Percentiles rank a stretch among this genome's conserved stretches.
Conservation (phyloP, 2,797 vertebrate genomes). For the Selene dorsalis region DNA sequence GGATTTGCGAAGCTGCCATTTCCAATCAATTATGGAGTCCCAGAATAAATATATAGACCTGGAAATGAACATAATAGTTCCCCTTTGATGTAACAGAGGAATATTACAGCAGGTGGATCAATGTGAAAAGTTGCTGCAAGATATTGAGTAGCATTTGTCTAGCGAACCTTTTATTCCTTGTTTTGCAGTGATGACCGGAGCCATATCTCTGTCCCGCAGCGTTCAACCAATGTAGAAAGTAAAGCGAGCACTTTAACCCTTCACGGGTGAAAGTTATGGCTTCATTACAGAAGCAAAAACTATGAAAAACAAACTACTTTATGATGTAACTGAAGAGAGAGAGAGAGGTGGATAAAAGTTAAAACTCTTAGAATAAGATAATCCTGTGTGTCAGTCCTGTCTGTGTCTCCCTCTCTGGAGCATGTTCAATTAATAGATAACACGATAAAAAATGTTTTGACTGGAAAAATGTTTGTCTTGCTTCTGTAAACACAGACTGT, state of each 20-base stretch:
- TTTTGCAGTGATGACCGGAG: not conserved
- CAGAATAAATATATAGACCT: not conserved
- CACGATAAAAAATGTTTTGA: constrained; percentile 10
- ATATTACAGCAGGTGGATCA: not conserved
- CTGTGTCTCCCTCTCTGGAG: not conserved
- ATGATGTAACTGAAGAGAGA: not conserved
- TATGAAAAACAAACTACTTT: not conserved
- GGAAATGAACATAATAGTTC: not conserved
- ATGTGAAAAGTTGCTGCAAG: not conserved
- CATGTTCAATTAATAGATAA: constrained; percentile 20
- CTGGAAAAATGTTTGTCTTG: not conserved
- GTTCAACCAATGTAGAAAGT: not conserved
- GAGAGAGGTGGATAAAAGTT: not conserved
- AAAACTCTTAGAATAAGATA: not conserved
- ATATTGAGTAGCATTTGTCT: not conserved
- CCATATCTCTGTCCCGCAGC: not conserved
- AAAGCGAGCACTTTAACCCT: not conserved
- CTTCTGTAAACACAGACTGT: not conserved
- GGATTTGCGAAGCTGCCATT: not conserved
- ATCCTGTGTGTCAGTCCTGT: constrained; percentile 3
- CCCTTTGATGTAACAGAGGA: not conserved
- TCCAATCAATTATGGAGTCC: not conserved
- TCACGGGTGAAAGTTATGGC: not conserved
- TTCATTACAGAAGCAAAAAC: not conserved
- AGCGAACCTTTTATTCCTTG: not conserved